Evolutionary conservation across 1,140 invertebrate genomes (phyloP).

Genomic region (Sinella curviseta): DNA sequence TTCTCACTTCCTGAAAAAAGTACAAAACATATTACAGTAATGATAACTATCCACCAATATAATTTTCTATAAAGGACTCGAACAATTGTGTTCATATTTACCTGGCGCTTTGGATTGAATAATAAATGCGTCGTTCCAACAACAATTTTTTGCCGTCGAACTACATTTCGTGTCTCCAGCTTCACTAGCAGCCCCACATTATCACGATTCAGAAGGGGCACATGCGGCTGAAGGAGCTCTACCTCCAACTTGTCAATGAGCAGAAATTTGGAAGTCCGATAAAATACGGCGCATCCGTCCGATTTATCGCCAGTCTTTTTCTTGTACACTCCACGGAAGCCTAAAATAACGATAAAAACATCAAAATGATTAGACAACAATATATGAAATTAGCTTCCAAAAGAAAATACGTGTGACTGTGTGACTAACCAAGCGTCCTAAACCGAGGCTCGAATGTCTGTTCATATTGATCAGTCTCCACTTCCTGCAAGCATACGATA

Average conservation of each 20-base stretch:
- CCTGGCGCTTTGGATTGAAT: constrained; percentile 78
- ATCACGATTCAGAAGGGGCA: constrained; percentile 71
- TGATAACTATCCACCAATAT: no score
- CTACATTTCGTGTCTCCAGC: constrained; percentile 60
- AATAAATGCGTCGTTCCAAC: constrained; percentile 92
- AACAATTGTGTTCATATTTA: not conserved
- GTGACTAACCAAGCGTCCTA: not conserved
- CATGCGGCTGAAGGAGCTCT: constrained; percentile 60
- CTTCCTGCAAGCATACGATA: constrained; percentile 82
- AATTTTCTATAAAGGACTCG: not conserved
- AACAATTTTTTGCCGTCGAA: constrained; percentile 60
- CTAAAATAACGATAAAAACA: constrained; percentile 49
- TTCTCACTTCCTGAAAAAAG: constrained; percentile 68
- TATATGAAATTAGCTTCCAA: not conserved
- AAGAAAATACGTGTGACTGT: not conserved
- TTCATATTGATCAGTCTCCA: constrained; percentile 73
- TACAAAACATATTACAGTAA: not conserved
- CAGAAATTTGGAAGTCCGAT: constrained; percentile 64
- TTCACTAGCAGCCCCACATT: constrained; percentile 83
- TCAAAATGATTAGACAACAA: not conserved
- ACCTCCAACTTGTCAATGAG: constrained; percentile 65
- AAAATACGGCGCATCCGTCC: constrained; percentile 86
- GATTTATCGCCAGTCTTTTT: constrained; percentile 68
- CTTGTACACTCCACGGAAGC: constrained; percentile 70
- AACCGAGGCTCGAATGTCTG: constrained; percentile 62